Evolutionary conservation across 2,888 invertebrate species (phyloP).

Genomic region (Hyposoter dolosus): DNA sequence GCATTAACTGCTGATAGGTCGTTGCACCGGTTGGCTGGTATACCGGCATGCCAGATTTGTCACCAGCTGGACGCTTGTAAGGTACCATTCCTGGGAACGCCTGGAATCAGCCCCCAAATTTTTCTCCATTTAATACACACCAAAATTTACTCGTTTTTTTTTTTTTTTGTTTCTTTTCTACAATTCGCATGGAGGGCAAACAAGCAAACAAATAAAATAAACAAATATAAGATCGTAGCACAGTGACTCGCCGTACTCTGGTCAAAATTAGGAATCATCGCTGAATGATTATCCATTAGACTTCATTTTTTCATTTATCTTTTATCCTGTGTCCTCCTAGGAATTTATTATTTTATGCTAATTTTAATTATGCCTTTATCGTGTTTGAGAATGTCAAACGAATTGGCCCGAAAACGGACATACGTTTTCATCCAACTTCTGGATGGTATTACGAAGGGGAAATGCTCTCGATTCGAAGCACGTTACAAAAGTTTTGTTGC

Average conservation of each 20-base stretch:
- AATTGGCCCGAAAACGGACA: background rate
- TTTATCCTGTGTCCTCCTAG: background rate
- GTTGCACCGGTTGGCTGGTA: constrained; percentile 95
- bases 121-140: constrained; percentile 3
- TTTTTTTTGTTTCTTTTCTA: too few relatives aligned
- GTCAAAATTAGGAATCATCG: background rate
- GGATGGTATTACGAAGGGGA: background rate
- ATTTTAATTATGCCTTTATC: background rate
- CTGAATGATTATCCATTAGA: background rate
- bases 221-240: background rate
- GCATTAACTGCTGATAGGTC: constrained; percentile 97
- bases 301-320: background rate
- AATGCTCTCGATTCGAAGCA: background rate
- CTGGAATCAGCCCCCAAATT: constrained; percentile 85
- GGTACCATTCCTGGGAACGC: constrained; percentile 98
- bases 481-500: background rate
- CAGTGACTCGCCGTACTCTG: background rate
- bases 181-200: background rate
- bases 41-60: constrained; percentile 98
- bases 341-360: background rate
- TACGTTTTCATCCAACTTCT: background rate
- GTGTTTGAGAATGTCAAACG: background rate
- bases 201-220: background rate
- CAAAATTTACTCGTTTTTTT: background rate
- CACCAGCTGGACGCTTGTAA: constrained; percentile 97